Base-by-base conservation (phyloP, 2,113 vertebrate species). In the Cephalopholis sonnerati region DNA sequence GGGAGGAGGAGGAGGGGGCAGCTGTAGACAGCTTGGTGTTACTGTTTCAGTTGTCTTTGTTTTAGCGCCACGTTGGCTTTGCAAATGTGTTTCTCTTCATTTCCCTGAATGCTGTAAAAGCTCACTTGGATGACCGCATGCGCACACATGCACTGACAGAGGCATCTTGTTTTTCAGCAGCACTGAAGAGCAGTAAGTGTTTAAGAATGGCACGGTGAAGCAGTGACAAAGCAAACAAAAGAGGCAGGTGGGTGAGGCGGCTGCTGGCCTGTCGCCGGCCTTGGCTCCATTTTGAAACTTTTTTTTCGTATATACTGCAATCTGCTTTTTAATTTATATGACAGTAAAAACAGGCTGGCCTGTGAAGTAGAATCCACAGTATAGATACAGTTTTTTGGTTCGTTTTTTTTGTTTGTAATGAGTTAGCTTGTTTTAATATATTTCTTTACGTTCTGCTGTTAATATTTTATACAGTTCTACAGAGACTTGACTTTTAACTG, bases 151-250 rank as follows among this genome's bases (percentile, higher is more conserved):
- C 62, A 64, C 61, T 57, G 75, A 82, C 79, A 77, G 66, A 82
- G 67, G 29, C 66, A 58, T 74, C 57, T 75, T 84, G 82, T 77
- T 84, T 88, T 86, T 89, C 80, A 76, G 39, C 66, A 48, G 69
- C 72, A 7, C 74, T 70, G 75, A 80, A 80, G 81, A 89, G 85
- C 84, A 77, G 15, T 82, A 70, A 75, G 78, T 58, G 73, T 79
- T 59, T 66, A 64, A 91, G 84, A 90, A 83, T 74, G 68, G 74
- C 36, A 83, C n/a, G 3, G 57, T 70, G 86, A 82, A 58, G 80
- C 76, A 73, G 72, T 67, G 78, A 87, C 77, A 87, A 78, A 79
- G 80, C 77, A 88, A 73, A 91, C 81, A 90, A 87, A 81, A 74
- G 62, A 89, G 78, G 81, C 85, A 91, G 86, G 83, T 87, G 89